phyloP scores from a whole-genome alignment of 1,140 invertebrate species.

The Branchinecta lynchi region DNA sequence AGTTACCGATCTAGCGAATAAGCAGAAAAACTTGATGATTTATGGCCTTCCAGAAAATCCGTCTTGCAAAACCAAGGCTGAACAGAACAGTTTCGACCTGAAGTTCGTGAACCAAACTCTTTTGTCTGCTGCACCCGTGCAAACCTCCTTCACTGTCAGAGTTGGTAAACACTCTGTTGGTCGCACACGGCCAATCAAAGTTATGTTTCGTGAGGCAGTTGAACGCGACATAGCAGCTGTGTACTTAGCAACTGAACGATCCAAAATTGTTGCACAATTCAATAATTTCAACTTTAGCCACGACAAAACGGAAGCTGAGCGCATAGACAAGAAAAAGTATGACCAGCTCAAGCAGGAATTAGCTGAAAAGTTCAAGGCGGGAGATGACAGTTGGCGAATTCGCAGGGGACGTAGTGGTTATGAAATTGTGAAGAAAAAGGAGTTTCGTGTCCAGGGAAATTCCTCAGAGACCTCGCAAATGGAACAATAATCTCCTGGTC shows the following conservation, averaged over 20 bases:
- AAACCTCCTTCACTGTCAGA: not conserved
- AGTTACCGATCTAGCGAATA: not conserved
- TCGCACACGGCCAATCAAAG: not conserved
- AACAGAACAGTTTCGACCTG: too few species aligned
- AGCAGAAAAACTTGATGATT: not conserved
- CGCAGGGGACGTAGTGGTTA: not conserved
- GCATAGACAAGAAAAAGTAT: not conserved
- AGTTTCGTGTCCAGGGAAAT: not conserved
- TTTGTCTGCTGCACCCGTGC: not conserved
- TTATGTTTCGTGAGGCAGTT: not conserved
- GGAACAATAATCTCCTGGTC: not conserved
- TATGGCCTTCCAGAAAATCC: not conserved
- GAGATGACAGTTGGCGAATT: not conserved
- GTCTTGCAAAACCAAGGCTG: too few species aligned
- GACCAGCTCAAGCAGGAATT: not conserved
- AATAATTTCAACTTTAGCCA: constrained; percentile 1
- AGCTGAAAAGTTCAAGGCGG: not conserved
- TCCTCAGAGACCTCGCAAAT: not conserved
- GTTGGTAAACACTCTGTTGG: not conserved
- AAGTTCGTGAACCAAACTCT: too few species aligned
- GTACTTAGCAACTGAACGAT: not conserved
- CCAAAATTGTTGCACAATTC: not conserved
- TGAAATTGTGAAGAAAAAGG: not conserved
- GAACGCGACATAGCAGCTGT: not conserved
- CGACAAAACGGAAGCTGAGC: not conserved